A percentile compares a stretch with the other conserved stretches of the same genome.
Conservation (phyloP, 1,140 invertebrate species). For the Coenobita brevimanus region DNA sequence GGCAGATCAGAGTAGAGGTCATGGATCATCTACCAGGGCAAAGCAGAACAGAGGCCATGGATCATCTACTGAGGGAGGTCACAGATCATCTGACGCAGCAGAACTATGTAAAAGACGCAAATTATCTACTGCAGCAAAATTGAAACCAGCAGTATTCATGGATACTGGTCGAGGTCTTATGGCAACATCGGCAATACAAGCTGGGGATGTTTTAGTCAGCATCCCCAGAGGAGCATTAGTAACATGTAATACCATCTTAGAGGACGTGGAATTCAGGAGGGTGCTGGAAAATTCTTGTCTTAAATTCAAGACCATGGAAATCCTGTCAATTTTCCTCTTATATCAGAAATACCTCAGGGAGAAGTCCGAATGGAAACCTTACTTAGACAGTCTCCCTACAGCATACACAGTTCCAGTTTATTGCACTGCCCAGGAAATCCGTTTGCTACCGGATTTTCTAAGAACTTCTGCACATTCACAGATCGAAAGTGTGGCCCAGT, state of each 20-base stretch:
- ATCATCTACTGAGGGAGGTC: too few species aligned
- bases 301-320: slow-evolving; percentile 73
- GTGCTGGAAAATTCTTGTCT: slow-evolving; percentile 71
- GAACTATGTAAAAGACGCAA: too few species aligned
- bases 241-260: slow-evolving; percentile 73
- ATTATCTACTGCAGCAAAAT: neutral
- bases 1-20: slow-evolving; percentile 19
- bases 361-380: slow-evolving; percentile 74
- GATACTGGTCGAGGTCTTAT: slow-evolving; percentile 79
- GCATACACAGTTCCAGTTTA: slow-evolving; percentile 74
- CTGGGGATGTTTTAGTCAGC: slow-evolving; percentile 77
- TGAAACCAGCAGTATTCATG: slow-evolving; percentile 72
- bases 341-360: slow-evolving; percentile 72
- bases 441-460: slow-evolving; percentile 75
- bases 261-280: slow-evolving; percentile 59
- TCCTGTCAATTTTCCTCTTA: slow-evolving; percentile 80
- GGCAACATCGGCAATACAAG: slow-evolving; percentile 75
- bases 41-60: too few species aligned
- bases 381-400: slow-evolving; percentile 78
- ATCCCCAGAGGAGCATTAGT: slow-evolving; percentile 78
- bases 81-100: too few species aligned
- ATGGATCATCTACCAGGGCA: neutral
- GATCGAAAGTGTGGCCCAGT: slow-evolving; percentile 22
- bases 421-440: slow-evolving; percentile 69
- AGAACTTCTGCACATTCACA: slow-evolving; percentile 72